Base-by-base conservation (phyloP, 2,888 invertebrate genomes). In the Microchrysa polita region DNA sequence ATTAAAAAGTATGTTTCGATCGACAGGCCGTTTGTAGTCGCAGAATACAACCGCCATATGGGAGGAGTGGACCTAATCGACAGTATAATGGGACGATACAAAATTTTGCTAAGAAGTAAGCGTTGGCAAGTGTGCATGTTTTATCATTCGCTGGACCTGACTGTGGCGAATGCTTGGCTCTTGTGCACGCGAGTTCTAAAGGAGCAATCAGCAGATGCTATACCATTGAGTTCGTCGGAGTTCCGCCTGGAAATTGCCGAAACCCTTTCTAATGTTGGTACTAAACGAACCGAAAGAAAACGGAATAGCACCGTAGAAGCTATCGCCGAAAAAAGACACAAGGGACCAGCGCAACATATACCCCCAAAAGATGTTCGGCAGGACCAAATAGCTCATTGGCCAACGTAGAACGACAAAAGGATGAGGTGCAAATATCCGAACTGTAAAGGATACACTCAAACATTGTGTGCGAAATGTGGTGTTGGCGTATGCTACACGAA, bases 401-500 rank as follows among this genome's bases (percentile, higher is more conserved):
- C 77, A 22, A 22, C 76, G 53, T 78, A 77, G 76, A 22, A 73
- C 44, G 77, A 78, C 53, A 79, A 77, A 57, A 75, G 75, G 69
- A 73, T 76, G 1, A 52, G 77, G n/a, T 77, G 77, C 77, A 78
- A 78, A 67, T 76, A 48, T 57, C 72, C 73, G 16, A 73, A 67
- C 34, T 74, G 72, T 61, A 57, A 61, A 23, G 74, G n/a, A n/a
- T n/a, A n/a, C n/a, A 72, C 27, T 65, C 76, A 75, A 52, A 72
- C 71, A 55, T n/a, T n/a, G n/a, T 77, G 77, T 61, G 77, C 78
- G 61, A 77, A 79, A 76, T 78, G 76, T 73, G 73, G 77, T 10
- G 76, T 79, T 55, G 75, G 69, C 5, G 73, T 78, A 48, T 79
- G 77, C 44, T 77, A 78, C 16, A 79, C 76, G 53, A 77, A 77